A percentile compares a stretch with the other conserved stretches of the same genome.
Evolutionary conservation across 2,888 invertebrate genomes (phyloP).

Genomic region (Rotaria macrura): DNA sequence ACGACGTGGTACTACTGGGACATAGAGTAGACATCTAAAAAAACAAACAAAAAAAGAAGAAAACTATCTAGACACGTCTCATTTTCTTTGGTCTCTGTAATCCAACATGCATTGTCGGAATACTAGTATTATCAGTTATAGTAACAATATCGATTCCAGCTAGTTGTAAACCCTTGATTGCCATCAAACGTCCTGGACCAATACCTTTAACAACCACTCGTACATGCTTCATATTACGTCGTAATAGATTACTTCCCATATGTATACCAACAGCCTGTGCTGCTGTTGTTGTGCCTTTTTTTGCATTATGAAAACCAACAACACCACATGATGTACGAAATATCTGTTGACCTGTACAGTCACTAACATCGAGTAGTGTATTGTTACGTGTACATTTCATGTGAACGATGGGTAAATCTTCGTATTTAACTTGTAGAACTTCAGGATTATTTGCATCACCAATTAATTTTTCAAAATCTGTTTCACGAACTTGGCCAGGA

Average conservation of each 20-base stretch:
- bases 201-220: slow-evolving; percentile 17
- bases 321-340: slow-evolving; percentile 4
- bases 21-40: background rate
- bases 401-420: slow-evolving; percentile 19
- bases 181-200: slow-evolving; percentile 11
- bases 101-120: background rate
- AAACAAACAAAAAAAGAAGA: background rate
- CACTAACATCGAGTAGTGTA: background rate
- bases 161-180: background rate
- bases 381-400: slow-evolving; percentile 19
- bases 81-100: slow-evolving; percentile 9
- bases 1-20: background rate
- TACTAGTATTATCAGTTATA: slow-evolving; percentile 17
- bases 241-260: background rate
- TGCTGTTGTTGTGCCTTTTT: slow-evolving; percentile 22
- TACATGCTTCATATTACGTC: background rate
- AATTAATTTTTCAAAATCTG: background rate
- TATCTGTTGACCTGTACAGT: background rate
- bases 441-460: background rate
- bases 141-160: background rate
- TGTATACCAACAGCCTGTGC: slow-evolving; percentile 14
- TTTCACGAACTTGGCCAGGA: slow-evolving; percentile 1
- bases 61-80: background rate
- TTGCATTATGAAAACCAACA: slow-evolving; percentile 22
- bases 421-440: background rate